These are phyloP conservation scores for Sphaerophoria taeniata DNA, from an alignment of 2,888 invertebrate genomes.

Conservation along the genomic window DNA sequence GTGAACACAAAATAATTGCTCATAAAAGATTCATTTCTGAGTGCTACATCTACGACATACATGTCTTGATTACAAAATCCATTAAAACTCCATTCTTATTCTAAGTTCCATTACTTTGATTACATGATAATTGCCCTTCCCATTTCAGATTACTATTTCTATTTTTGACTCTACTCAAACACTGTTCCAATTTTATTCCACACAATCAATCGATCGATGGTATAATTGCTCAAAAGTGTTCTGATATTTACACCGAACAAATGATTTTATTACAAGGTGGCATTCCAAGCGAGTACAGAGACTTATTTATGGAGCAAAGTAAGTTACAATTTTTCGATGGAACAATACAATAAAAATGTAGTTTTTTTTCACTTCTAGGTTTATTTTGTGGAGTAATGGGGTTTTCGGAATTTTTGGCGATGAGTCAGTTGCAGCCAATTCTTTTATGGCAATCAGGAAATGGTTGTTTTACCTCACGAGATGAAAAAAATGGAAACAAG, in stretches of 20 bases:
- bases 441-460: slow-evolving; percentile 35
- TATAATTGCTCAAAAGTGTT: slow-evolving; percentile 46
- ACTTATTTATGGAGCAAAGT: slow-evolving; percentile 81
- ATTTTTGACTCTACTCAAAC: slow-evolving; percentile 38
- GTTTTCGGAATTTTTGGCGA: slow-evolving; percentile 52
- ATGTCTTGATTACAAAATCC: no score
- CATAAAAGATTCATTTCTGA: no score
- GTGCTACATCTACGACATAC: no score
- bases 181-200: slow-evolving; percentile 44
- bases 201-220: slow-evolving; percentile 55
- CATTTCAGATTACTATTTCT: slow-evolving; percentile 56
- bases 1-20: no score
- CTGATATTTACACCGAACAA: slow-evolving; percentile 54
- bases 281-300: slow-evolving; percentile 78
- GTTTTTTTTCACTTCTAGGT: slow-evolving; percentile 7
- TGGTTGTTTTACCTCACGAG: slow-evolving; percentile 36
- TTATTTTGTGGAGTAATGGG: slow-evolving; percentile 61
- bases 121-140: no score
- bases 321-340: slow-evolving; percentile 47
- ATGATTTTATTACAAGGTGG: slow-evolving; percentile 63
- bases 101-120: no score
- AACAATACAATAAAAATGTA: background rate
- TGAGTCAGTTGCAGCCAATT: slow-evolving; percentile 29
- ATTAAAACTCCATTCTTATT: no score
- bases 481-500: background rate